These are phyloP conservation scores for Brenthis daphne DNA, from an alignment of 2,888 invertebrate genomes.

Conservation along the genomic window DNA sequence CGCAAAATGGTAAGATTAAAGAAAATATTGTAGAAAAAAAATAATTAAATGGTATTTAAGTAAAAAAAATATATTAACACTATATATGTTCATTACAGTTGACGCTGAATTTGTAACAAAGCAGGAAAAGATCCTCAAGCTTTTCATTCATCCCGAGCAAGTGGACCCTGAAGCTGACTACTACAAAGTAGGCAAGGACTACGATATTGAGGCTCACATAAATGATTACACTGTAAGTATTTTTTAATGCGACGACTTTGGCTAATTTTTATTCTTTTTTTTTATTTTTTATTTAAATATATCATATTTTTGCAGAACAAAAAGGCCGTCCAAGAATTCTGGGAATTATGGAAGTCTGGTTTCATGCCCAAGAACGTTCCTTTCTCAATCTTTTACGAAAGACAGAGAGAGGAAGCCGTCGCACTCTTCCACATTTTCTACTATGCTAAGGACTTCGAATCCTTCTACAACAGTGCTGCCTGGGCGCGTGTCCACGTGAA, in stretches of 20 bases:
- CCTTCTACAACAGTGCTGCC: conserved; percentile 82
- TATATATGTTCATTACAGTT: conserved; percentile 35
- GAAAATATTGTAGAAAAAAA: conserved; percentile 5
- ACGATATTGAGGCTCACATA: conserved; percentile 63
- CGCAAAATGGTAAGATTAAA: conserved; percentile 40
- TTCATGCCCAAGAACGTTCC: conserved; percentile 73
- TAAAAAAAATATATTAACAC: background rate
- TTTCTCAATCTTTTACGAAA: conserved; percentile 77
- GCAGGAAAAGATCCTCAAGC: conserved; percentile 71
- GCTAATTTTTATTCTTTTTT: background rate
- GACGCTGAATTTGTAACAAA: conserved; percentile 42
- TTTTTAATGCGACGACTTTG: background rate
- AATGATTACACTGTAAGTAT: conserved; percentile 63
- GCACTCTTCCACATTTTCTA: conserved; percentile 81
- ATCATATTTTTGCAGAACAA: conserved; percentile 59
- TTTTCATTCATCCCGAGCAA: conserved; percentile 72
- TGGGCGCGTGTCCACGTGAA: conserved; percentile 83
- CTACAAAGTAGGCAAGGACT: conserved; percentile 62
- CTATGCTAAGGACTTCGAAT: conserved; percentile 83
- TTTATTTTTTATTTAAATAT: background rate
- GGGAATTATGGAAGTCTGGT: conserved; percentile 62
- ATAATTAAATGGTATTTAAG: background rate
- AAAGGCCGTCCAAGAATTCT: conserved; percentile 61
- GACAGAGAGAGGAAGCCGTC: conserved; percentile 72
- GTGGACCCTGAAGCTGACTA: conserved; percentile 59